Conservation (phyloP, 2,113 vertebrate genomes). For the Elanus axillaris region DNA sequence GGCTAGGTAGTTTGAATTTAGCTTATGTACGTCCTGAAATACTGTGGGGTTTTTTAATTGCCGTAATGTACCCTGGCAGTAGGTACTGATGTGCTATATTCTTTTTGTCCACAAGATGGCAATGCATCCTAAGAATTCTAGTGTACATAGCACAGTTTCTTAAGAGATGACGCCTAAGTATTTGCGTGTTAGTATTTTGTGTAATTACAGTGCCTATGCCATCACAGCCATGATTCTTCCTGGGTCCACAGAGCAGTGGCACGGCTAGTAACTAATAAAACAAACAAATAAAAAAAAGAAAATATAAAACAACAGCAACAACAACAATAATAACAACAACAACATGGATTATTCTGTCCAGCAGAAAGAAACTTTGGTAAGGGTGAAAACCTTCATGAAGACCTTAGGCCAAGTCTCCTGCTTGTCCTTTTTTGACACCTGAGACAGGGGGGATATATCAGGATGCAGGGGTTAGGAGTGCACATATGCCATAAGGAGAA, state of each 20-base stretch:
- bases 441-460: not conserved
- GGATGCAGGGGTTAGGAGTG: not conserved
- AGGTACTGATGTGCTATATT: not conserved
- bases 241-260: not conserved
- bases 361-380: not conserved
- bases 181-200: not conserved
- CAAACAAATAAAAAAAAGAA: no score
- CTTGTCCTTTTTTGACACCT: not conserved
- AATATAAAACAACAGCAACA: no score
- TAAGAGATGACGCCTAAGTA: rapidly evolving
- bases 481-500: not conserved
- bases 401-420: not conserved
- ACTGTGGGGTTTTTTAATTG: not conserved
- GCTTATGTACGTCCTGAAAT: not conserved
- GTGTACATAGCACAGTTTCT: rapidly evolving
- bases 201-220: not conserved
- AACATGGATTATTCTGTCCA: not conserved
- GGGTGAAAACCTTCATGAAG: not conserved
- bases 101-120: constrained; percentile 57
- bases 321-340: no score
- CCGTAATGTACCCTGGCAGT: rapidly evolving
- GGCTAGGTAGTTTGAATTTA: not conserved
- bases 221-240: not conserved
- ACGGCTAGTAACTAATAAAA: not conserved
- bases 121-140: constrained; percentile 20